These are phyloP conservation scores for Germaria angustata DNA, from an alignment of 2,888 invertebrate species.

Conservation along the genomic window DNA sequence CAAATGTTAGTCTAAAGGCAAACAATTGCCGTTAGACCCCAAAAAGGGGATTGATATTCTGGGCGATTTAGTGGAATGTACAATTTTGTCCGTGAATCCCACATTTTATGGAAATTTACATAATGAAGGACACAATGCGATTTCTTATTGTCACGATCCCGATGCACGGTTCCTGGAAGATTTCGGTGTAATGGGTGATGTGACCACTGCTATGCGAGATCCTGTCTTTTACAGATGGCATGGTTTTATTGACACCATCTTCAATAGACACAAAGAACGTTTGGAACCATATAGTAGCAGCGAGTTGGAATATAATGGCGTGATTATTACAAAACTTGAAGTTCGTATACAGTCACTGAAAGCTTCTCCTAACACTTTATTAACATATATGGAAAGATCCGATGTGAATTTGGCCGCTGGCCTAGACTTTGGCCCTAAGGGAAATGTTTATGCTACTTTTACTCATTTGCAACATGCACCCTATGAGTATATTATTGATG, in stretches of 20 bases:
- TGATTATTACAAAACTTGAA: slow-evolving; percentile 66
- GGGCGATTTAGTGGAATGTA: slow-evolving; percentile 89
- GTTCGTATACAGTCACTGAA: slow-evolving; percentile 57
- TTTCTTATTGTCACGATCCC: slow-evolving; percentile 89
- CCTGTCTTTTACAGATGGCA: slow-evolving; percentile 94
- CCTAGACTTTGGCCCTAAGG: slow-evolving; percentile 88
- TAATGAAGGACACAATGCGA: slow-evolving; percentile 89
- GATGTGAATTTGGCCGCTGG: slow-evolving; percentile 90
- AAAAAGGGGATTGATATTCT: slow-evolving; percentile 87
- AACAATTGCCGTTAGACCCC: slow-evolving; percentile 74
- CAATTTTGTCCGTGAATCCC: slow-evolving; percentile 84
- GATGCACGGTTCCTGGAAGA: slow-evolving; percentile 86
- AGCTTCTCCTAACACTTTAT: slow-evolving; percentile 61
- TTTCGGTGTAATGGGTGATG: slow-evolving; percentile 89
- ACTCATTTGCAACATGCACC: slow-evolving; percentile 89
- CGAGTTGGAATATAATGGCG: slow-evolving; percentile 72
- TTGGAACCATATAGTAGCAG: slow-evolving; percentile 82
- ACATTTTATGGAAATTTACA: slow-evolving; percentile 89
- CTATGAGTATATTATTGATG: slow-evolving; percentile 84
- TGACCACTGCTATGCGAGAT: slow-evolving; percentile 91
- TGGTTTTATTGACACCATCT: slow-evolving; percentile 87
- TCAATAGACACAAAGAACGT: slow-evolving; percentile 85
- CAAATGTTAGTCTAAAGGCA: slow-evolving; percentile 69
- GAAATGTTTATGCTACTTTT: slow-evolving; percentile 86
- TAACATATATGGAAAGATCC: slow-evolving; percentile 89